Evolutionary conservation across 2,797 vertebrate species (phyloP).

Genomic region (Pseudochaenichthys georgianus): DNA sequence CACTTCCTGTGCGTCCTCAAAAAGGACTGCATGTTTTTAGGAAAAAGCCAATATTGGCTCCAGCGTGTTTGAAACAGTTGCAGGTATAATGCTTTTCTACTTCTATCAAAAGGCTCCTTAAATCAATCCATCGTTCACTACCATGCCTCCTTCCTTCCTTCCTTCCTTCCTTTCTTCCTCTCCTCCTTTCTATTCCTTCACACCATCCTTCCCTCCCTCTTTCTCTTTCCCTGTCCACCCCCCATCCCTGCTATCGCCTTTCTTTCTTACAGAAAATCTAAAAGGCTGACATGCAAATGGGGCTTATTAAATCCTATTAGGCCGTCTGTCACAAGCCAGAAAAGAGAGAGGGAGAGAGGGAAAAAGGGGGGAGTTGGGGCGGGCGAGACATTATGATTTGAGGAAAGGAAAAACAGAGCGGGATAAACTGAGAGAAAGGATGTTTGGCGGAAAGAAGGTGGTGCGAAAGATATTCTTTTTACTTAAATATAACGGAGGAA

Average conservation of each 20-base stretch:
- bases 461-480: constrained; percentile 27
- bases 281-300: constrained; percentile 88
- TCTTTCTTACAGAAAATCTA: constrained; percentile 82
- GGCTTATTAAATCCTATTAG: constrained; percentile 89
- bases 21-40: not conserved
- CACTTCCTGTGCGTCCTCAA: not conserved
- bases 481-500: not conserved
- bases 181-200: constrained; percentile 46
- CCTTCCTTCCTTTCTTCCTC: constrained; percentile 14
- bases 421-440: constrained; percentile 19
- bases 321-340: constrained; percentile 81
- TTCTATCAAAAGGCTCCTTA: constrained; percentile 35
- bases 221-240: constrained; percentile 35
- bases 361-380: not conserved
- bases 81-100: constrained; percentile 26
- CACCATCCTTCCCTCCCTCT: constrained; percentile 29
- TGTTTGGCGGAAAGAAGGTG: constrained; percentile 20
- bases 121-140: constrained; percentile 42
- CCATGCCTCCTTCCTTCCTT: constrained; percentile 21
- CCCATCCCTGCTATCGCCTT: constrained; percentile 66
- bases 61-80: no score
- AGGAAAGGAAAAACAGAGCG: constrained; percentile 35
- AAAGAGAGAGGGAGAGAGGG: constrained; percentile 33
- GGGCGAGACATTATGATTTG: constrained; percentile 47
- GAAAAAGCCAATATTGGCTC: not conserved